phyloP scores from a whole-genome alignment of 2,888 invertebrate genomes.

The Platycheirus rosarum region DNA sequence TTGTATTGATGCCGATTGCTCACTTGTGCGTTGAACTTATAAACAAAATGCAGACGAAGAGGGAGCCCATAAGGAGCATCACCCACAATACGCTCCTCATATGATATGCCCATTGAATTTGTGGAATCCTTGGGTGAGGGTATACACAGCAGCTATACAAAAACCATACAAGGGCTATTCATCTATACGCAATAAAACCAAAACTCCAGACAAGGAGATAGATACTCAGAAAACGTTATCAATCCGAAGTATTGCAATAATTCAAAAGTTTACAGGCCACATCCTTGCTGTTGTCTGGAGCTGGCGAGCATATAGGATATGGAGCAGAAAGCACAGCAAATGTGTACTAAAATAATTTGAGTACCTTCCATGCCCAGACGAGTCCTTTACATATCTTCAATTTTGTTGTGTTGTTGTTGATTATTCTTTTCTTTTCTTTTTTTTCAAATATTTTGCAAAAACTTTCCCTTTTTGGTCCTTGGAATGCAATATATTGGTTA shows the following conservation, averaged over 20 bases:
- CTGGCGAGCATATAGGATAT: not conserved
- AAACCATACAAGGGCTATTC: conserved; percentile 37
- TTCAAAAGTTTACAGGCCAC: conserved; percentile 72
- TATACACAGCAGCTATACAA: not conserved
- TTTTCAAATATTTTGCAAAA: conserved; percentile 34
- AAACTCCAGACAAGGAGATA: conserved; percentile 54
- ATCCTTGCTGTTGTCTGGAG: not conserved
- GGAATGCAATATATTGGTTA: not conserved
- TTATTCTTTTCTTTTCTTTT: not conserved
- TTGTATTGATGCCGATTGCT: conserved; percentile 66
- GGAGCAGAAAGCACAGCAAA: conserved; percentile 3
- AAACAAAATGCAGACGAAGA: conserved; percentile 59
- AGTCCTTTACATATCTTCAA: conserved; percentile 33
- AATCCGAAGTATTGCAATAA: conserved; percentile 68
- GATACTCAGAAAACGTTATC: conserved; percentile 61
- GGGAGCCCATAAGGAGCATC: conserved; percentile 23
- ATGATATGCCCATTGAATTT: conserved; percentile 68
- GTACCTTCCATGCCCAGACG: conserved; percentile 8
- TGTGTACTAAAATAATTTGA: conserved; percentile 37
- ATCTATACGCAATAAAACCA: conserved; percentile 64
- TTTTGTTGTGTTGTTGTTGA: conserved; percentile 10
- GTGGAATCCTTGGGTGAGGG: conserved; percentile 34
- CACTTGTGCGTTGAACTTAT: conserved; percentile 72
- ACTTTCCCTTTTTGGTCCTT: conserved; percentile 55
- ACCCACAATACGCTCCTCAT: conserved; percentile 11